phyloP scores from a whole-genome alignment of 2,888 invertebrate species.

The Ochlodes sylvanus region DNA sequence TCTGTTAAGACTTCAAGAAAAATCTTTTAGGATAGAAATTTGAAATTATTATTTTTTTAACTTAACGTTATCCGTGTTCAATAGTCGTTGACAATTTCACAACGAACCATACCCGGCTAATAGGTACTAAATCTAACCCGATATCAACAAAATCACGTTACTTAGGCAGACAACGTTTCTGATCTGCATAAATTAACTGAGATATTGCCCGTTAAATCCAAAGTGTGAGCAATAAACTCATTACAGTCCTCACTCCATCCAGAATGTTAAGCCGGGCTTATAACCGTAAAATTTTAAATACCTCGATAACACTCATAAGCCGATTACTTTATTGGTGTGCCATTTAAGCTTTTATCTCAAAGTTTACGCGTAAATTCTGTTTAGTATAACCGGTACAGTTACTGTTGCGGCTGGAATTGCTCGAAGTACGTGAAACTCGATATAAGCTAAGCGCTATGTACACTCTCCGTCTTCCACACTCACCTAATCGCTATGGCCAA shows the following conservation, averaged over 20 bases:
- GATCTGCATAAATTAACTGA: constrained; percentile 27
- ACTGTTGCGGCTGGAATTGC: constrained; percentile 11
- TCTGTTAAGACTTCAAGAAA: too few species aligned
- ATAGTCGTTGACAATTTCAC: background rate
- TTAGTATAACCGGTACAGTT: constrained; percentile 15
- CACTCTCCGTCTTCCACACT: background rate
- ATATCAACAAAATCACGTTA: constrained; percentile 16
- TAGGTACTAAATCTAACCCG: background rate
- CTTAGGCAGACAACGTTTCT: constrained; percentile 11
- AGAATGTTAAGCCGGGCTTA: constrained; percentile 32
- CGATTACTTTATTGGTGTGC: constrained; percentile 47
- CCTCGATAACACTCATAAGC: constrained; percentile 44
- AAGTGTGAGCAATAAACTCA: constrained; percentile 37
- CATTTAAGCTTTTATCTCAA: constrained; percentile 46
- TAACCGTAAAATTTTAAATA: constrained; percentile 48
- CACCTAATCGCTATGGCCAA: background rate
- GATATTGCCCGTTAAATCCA: constrained; percentile 18
- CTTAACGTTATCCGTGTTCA: too few species aligned
- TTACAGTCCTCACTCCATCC: constrained; percentile 29
- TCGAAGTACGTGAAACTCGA: background rate
- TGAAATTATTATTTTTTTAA: too few species aligned
- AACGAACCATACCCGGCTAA: background rate
- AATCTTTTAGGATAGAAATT: too few species aligned
- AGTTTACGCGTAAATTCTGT: constrained; percentile 46
- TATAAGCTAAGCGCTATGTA: background rate